A percentile compares a stretch with the other conserved stretches of the same genome.
Conservation (phyloP, 2,113 vertebrate species). For the Osmerus eperlanus region DNA sequence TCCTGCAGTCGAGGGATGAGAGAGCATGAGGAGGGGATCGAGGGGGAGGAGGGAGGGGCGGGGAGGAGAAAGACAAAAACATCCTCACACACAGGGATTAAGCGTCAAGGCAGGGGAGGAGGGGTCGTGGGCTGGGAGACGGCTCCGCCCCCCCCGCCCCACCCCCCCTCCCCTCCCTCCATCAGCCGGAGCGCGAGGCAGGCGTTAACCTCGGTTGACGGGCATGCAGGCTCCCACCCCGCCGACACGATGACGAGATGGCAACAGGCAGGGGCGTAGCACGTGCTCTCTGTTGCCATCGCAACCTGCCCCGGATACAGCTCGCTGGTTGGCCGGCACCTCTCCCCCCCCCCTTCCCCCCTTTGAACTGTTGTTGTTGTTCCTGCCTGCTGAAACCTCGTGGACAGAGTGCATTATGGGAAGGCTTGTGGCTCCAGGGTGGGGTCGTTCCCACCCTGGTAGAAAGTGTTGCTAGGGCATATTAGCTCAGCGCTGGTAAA, state of each 20-base stretch:
- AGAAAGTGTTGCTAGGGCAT: slow-evolving; percentile 46
- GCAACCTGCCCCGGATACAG: slow-evolving; percentile 74
- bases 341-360: slow-evolving; percentile 28
- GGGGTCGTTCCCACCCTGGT: slow-evolving; percentile 18
- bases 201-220: slow-evolving; percentile 48
- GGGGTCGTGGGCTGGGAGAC: slow-evolving; percentile 13
- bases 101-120: slow-evolving; percentile 17
- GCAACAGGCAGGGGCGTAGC: slow-evolving; percentile 70
- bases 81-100: slow-evolving; percentile 47
- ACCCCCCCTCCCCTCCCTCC: slow-evolving; percentile 39
- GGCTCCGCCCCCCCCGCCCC: not conserved
- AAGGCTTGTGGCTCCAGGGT: slow-evolving; percentile 3
- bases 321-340: slow-evolving; percentile 70
- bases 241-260: slow-evolving; percentile 63
- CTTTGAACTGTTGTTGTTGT: slow-evolving; percentile 69
- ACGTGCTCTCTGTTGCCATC: slow-evolving; percentile 71
- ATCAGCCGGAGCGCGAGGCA: slow-evolving; percentile 24
- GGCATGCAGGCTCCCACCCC: slow-evolving; percentile 48
- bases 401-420: slow-evolving; percentile 25
- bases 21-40: not conserved
- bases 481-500: slow-evolving; percentile 41
- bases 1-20: slow-evolving; percentile 28
- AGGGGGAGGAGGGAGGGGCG: not conserved
- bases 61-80: slow-evolving; percentile 7
- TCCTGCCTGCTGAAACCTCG: slow-evolving; percentile 60